phyloP scores from a whole-genome alignment of 53 echinoderm and acorn worm species.

The Hippasteria phrygiana region DNA sequence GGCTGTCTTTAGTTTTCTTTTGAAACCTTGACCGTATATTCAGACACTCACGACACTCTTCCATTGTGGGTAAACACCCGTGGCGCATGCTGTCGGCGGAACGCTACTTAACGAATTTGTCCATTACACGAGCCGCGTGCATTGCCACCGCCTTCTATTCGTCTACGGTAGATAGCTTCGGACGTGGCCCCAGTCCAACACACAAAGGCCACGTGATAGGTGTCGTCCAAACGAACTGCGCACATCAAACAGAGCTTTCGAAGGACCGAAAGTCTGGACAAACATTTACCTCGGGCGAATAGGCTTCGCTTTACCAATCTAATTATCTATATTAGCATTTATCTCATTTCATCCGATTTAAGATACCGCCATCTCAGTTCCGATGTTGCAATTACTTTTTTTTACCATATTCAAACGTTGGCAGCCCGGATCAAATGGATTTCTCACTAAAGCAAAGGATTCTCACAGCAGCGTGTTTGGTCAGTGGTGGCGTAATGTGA shows the following conservation, averaged over 20 bases:
- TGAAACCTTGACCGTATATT: background rate
- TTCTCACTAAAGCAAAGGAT: background rate
- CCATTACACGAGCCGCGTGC: slow-evolving; percentile 6
- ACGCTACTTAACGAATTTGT: background rate
- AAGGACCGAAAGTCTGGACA: background rate
- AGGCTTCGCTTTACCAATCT: background rate
- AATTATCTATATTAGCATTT: slow-evolving; percentile 15
- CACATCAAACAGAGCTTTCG: background rate
- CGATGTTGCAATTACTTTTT: background rate
- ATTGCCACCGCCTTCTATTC: background rate
- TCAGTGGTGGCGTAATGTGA: background rate
- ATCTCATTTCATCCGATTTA: background rate
- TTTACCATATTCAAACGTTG: background rate
- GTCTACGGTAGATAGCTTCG: slow-evolving; percentile 15
- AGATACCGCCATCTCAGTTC: background rate
- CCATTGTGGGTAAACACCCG: background rate
- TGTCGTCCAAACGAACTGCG: background rate
- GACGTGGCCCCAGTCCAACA: background rate
- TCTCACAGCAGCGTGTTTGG: background rate
- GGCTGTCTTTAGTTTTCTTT: background rate
- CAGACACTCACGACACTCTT: background rate
- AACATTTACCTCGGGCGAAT: background rate
- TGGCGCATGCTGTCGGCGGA: background rate
- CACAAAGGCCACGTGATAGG: background rate
- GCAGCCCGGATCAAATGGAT: no score